Evolutionary conservation across 1,140 invertebrate genomes (phyloP), one percentile per base, ranked within the genome.

Genomic region (Lucilia cuprina): DNA sequence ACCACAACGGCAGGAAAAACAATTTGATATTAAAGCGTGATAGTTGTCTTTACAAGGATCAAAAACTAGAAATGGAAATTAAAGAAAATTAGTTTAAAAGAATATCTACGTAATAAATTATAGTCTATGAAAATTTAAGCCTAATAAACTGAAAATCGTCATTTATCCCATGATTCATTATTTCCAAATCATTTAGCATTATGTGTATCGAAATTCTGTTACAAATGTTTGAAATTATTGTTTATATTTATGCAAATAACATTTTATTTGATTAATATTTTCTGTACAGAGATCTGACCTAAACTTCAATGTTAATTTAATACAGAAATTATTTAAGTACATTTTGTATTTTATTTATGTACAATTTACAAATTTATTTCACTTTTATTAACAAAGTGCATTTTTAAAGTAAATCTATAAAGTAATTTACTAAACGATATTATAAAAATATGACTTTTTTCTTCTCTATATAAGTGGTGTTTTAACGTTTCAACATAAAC

Each of bases 1-100:
- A 74, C 78, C 47, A 50, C 84, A 84, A 60, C 49, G 84, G 47
- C 84, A 84, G 74, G 80, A 82, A 34, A 49, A 21, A 60, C 84
- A 84, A 60, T 35, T 84, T 13, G 47, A 82, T 19, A 82, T 75
- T 35, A 82, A 25, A 34, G 84, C 50, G 49, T 80, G 77, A 80
- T 82, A 84, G 25, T 82, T 84, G 41, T 84, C 84, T 84, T 84
- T 84, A 50, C 80, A 82, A 74, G 84, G 84, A 35, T 84, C 84
- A 82, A 74, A 84, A 82, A 84, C 84, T 84, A 34, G 10, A 83
- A 74, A 21, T n/a, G 13, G 55, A 19, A 74, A 30, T 30, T 49
- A 47, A 60, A 41, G 34, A 74, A 74, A 21, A 70, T 70, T 70
- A 25, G 19, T 60, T 30, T 19, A 2, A 25, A 70, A 25, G 9